These are phyloP conservation scores for Bombus terrestris DNA, from an alignment of 1,140 invertebrate species.

Conservation along the genomic window DNA sequence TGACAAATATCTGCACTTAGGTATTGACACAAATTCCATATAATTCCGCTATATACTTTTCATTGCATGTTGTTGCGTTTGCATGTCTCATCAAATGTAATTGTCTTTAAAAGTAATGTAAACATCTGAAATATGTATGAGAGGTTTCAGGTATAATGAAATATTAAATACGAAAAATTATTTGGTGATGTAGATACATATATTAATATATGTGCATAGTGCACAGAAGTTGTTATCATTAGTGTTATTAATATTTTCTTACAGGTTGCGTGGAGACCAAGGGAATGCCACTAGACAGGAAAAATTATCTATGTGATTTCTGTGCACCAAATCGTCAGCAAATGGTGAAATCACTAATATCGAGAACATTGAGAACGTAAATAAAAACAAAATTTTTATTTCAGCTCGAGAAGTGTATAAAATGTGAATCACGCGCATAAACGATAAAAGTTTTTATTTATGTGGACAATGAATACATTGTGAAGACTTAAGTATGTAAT, in stretches of 20 bases:
- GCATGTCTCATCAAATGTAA: conserved; percentile 44
- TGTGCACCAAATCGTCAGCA: conserved; percentile 75
- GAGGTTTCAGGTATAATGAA: conserved; percentile 16
- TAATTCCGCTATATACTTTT: conserved; percentile 58
- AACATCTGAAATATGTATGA: neutral
- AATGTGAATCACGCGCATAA: conserved; percentile 44
- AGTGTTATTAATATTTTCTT: conserved; percentile 41
- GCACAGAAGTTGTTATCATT: neutral
- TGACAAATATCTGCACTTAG: conserved; percentile 84
- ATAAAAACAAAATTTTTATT: conserved; percentile 20
- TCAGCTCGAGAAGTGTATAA: conserved; percentile 33
- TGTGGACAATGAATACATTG: conserved; percentile 13
- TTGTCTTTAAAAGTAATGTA: neutral
- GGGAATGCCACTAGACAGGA: conserved; percentile 75
- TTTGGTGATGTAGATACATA: neutral
- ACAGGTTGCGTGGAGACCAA: conserved; percentile 81
- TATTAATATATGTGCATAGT: neutral
- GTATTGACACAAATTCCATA: conserved; percentile 79
- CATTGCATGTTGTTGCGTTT: conserved; percentile 61
- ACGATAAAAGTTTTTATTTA: conserved; percentile 54
- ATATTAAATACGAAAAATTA: neutral
- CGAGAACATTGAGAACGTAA: conserved; percentile 75
- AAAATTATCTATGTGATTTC: conserved; percentile 80
- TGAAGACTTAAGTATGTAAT: conserved; percentile 17
- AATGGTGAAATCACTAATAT: conserved; percentile 73